Base-by-base conservation (phyloP, 2,113 vertebrate genomes). In the Cyphomyrus plagiostoma region DNA sequence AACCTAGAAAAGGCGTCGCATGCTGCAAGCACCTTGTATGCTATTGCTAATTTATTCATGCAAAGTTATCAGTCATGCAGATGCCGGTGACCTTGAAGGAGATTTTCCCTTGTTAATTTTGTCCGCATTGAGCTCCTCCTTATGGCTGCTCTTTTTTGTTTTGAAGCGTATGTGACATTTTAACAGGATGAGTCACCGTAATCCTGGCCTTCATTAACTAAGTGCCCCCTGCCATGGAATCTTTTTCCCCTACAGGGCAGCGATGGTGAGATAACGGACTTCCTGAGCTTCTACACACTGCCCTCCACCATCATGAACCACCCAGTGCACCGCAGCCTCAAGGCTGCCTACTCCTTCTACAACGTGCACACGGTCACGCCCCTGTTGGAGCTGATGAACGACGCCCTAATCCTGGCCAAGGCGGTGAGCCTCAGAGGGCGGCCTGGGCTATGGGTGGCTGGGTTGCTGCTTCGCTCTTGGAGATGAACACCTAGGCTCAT, bases 301-400 rank as follows among this genome's bases (percentile, higher is more conserved):
- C 98, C 98, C 82, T 99, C 98, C 88, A 99, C 98, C 94, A 99
- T 99, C 94, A 99, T 99, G 98, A 99, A 99, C 93, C 98, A 99
- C 94, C 96, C 98, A 0, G 97, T 98, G 89, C 98, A 99, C 95
- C 98, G 97, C 95, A 99, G 98, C 93, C 96, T 99, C 90, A 99
- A 99, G 94, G 98, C 98, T 23, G 98, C 98, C 5, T 99, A 99
- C 89, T 99, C 98, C 92, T 99, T 99, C 96, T 99, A 99, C 96
- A 99, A 99, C 0, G 98, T 99, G 87, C 98, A 99, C 96, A 99
- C 98, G 94, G 96, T 96, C 95, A 98, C 96, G 2, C 93, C 98
- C 19, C 96, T 99, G 92, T 94, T 99, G 3, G 98, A 99, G 95
- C 97, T 99, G 93, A 99, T 99, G 98, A 97, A 97, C 0, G 98